Base-by-base conservation (phyloP, 2,797 vertebrate genomes). In the Orientallactaga sibirica region DNA sequence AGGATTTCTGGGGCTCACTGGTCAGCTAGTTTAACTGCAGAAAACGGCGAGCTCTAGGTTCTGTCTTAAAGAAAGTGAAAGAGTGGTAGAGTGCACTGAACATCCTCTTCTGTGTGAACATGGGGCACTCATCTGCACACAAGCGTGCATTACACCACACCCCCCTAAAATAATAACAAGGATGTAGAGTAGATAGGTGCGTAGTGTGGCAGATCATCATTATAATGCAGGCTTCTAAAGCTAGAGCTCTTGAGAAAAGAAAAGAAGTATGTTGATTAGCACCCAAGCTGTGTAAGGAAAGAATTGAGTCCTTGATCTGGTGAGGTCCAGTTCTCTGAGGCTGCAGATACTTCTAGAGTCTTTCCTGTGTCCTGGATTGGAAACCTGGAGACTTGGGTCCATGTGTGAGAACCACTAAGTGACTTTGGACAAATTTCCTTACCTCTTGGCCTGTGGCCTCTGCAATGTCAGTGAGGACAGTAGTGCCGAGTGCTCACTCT, bases 161-260 rank as follows among this genome's bases (percentile, higher is more conserved):
- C 12, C 55, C 52, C 55, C 10, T 12, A 55, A 55, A 55, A 14
- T 12, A 55, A 55, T 55, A 55, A 55, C 11, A 9, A 55, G 3
- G 55, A 55, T 55, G 7, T 55, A 66, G 76, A 92, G 24, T 37
- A 79, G 62, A 88, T 37, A 27, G 78, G 27, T 89, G 77, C 93
- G 74, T 68, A 86, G n/a, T 5, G 2, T 90, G 66, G 93, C 76
- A 91, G 70, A 25, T 33, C 29, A 6, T 76, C 48, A n/a, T 79
- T 95, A 27, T 83, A 84, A 58, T 62, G 27, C 33, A 81, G n/a
- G 75, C 94, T 92, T 94, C 15, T 52, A 37, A 91, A 91, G 73
- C 29, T 16, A 43, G 43, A 2, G 2, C 20, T 74, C 33, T 90
- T 96, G 74, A 87, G 76, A 75, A 92, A 58, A 90, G 76, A 29